Conservation (phyloP, 2,113 vertebrate species). For the Anolis carolinensis region DNA sequence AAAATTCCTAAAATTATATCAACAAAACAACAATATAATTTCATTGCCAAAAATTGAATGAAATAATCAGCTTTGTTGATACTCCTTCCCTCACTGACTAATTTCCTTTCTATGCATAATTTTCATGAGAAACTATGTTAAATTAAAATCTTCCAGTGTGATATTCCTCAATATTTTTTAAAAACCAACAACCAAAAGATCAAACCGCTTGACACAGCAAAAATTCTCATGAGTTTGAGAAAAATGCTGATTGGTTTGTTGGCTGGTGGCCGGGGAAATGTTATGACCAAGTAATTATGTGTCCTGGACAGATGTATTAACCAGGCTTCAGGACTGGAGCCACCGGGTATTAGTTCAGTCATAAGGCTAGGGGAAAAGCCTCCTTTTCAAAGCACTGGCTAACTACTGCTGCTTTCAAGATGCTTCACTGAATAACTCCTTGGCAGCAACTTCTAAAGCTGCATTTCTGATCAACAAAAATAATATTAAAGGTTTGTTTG, state of each 20-base stretch:
- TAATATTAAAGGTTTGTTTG: slow-evolving; percentile 82
- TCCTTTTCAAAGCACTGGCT: slow-evolving; percentile 81
- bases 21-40: slow-evolving; percentile 43
- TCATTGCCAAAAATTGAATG: slow-evolving; percentile 33
- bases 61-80: slow-evolving; percentile 61
- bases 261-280: slow-evolving; percentile 86
- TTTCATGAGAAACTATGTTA: slow-evolving; percentile 77
- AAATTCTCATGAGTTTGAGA: slow-evolving; percentile 81
- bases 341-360: slow-evolving; percentile 93
- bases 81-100: slow-evolving; percentile 49
- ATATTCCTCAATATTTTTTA: slow-evolving; percentile 75
- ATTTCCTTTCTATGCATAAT: slow-evolving; percentile 78
- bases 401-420: slow-evolving; percentile 76
- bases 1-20: slow-evolving; percentile 41
- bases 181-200: slow-evolving; percentile 79
- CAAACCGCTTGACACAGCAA: slow-evolving; percentile 88
- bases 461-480: slow-evolving; percentile 81
- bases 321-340: slow-evolving; percentile 89
- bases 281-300: slow-evolving; percentile 91
- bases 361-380: slow-evolving; percentile 82
- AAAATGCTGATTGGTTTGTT: slow-evolving; percentile 84
- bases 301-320: slow-evolving; percentile 93
- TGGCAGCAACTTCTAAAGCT: slow-evolving; percentile 79
- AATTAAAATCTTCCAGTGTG: slow-evolving; percentile 80
- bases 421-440: slow-evolving; percentile 78